Base-by-base conservation (phyloP, 2,797 vertebrate genomes). In the Gymnothorax javanicus region DNA sequence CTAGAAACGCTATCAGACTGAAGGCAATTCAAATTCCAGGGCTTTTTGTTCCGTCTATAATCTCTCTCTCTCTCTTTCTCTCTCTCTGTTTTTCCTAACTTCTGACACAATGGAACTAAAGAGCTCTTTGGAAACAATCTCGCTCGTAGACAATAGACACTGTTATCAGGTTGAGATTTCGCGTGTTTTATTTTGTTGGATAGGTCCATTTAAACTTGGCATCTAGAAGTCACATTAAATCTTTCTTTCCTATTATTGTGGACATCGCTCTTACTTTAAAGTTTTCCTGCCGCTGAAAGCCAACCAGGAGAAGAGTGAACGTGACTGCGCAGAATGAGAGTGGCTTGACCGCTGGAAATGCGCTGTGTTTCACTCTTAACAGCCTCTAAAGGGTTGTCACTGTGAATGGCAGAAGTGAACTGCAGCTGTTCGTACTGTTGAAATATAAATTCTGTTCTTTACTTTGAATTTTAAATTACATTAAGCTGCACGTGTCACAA, bases 1-100 rank as follows among this genome's bases (percentile, higher is more conserved):
- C 57, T n/a, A 52, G 85, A 84, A 88, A 88, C 88, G 82, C 86
- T 88, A 86, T 85, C 59, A 25, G 82, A 85, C 69, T 86, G 83
- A 85, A 88, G 77, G 56, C 64, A 64, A 69, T 56, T 73, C 87
- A 27, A 84, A 86, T 67, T 82, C 84, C 69, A 82, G 60, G 69
- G 87, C 79, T 71, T 83, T 85, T 62, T 83, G 50, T 50, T 59
- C 82, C 25, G 62, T 77, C 25, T 64, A 2, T 43, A 43, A 43
- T 43, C 33, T 82, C 33, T 15, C 82, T 25, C 52, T 86, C 84
- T 25, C 85, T 84, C 23, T 79, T 59, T 69, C 59, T 84, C 23
- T 73, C 83, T 60, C 56, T 86, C 64, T 27, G 23, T 60, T 54
- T 86, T 84, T 86, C 88, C 84, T 59, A 75, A 83, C 73, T 83